Evolutionary conservation across 2,113 vertebrate species (phyloP), one percentile per base, ranked within the genome.

Genomic region (Copsychus sechellarum): DNA sequence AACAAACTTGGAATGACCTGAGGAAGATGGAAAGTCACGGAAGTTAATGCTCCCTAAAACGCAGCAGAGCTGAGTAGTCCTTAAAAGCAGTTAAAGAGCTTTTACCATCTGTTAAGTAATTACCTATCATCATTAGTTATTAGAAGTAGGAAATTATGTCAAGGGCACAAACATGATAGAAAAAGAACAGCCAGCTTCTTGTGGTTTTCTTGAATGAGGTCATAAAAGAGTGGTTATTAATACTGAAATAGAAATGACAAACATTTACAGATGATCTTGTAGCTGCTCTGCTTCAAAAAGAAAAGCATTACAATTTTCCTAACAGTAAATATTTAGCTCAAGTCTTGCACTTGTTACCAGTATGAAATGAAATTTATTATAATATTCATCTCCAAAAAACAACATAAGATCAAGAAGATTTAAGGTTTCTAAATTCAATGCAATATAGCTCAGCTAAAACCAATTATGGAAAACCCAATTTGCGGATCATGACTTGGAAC

Each of bases 81-180:
- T 95, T 86, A 65, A 95, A 92, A 86, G 76, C 73, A 93, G 92
- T 96, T 95, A 94, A 91, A 92, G 71, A 76, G 74, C 88, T 87
- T 93, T 96, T 95, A 81, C 92, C 88, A 93, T 96, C 95, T 97
- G 94, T 73, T 97, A 93, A 94, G 92, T 93, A 96, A 93, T 93
- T 95, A 91, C 80, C 70, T 60, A 81, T 92, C 70, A 91, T 96
- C 91, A 86, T 94, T 96, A 95, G 80, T 92, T 96, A 94, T 96
- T 96, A 96, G 69, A 81, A 87, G 48, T 60, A 95, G 74, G 64
- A 92, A 89, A 83, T 83, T 10, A 94, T 95, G 91, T 94, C 88
- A 93, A 95, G 81, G 64, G 86, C 65, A 90, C 54, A 94, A 78
- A 57, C 67, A 64, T 38, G 56, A 60, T 77, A 74, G 73, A 91